These are phyloP conservation scores for Brachynemurus nebulosus DNA, from an alignment of 2,888 invertebrate genomes.

Conservation along the genomic window DNA sequence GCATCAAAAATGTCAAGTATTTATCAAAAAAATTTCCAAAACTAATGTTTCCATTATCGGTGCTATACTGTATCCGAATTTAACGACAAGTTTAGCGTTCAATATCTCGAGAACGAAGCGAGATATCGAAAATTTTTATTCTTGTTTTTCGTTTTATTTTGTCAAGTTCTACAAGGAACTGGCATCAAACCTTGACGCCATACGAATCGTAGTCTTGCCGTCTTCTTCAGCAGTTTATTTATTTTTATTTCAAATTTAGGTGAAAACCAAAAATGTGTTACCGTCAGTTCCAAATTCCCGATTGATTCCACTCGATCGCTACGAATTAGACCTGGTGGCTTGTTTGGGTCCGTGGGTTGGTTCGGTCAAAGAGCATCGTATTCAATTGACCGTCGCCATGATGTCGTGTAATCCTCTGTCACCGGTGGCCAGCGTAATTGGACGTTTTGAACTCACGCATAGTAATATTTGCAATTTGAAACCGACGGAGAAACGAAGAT, in stretches of 20 bases:
- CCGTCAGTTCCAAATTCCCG: slow-evolving; percentile 3
- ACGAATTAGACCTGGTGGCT: slow-evolving; percentile 6
- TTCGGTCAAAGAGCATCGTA: slow-evolving; percentile 9
- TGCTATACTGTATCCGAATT: too few relatives aligned
- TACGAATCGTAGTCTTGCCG: too few relatives aligned
- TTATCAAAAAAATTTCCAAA: too few relatives aligned
- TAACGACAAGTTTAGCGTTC: too few relatives aligned
- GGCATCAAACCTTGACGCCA: too few relatives aligned
- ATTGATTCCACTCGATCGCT: slow-evolving; percentile 7
- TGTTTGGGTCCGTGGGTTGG: slow-evolving; percentile 9
- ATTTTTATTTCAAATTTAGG: slow-evolving; percentile 5
- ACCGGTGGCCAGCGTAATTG: background rate
- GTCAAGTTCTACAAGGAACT: too few relatives aligned
- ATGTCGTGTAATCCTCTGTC: background rate
- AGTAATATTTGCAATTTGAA: slow-evolving; percentile 5
- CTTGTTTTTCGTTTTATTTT: too few relatives aligned
- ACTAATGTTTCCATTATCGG: too few relatives aligned
- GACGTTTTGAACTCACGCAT: slow-evolving; percentile 5
- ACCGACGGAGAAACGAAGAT: slow-evolving; percentile 6
- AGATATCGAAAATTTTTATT: too few relatives aligned
- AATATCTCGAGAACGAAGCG: too few relatives aligned
- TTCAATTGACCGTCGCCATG: slow-evolving; percentile 3
- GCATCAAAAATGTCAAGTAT: too few relatives aligned
- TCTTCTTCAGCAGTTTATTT: too few relatives aligned
- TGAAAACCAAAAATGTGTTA: slow-evolving; percentile 2